Conservation (phyloP, 2,888 invertebrate species). For the Drosophila anomalipes region DNA sequence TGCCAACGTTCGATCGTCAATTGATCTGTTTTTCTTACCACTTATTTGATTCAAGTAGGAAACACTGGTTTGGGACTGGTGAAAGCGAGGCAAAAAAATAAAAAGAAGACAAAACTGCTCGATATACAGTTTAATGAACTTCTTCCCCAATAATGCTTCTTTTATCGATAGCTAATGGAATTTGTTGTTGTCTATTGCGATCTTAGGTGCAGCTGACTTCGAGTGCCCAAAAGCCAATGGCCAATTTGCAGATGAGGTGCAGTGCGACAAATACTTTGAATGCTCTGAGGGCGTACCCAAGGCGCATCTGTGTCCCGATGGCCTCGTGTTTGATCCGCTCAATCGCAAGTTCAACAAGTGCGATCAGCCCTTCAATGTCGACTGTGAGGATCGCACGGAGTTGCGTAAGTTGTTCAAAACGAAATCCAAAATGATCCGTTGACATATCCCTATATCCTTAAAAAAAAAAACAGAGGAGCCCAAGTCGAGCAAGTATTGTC, state of each 20-base stretch:
- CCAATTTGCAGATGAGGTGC: constrained; percentile 91
- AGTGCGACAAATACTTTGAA: constrained; percentile 95
- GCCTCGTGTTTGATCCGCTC: constrained; percentile 93
- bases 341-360: constrained; percentile 96
- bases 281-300: constrained; percentile 90
- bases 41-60: constrained; percentile 40
- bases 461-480: constrained; percentile 89
- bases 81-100: constrained; percentile 33
- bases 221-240: constrained; percentile 93
- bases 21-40: constrained; percentile 31
- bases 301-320: constrained; percentile 94
- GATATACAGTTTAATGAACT: constrained; percentile 59
- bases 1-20: constrained; percentile 38
- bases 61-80: constrained; percentile 14
- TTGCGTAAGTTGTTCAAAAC: constrained; percentile 89
- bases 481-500: constrained; percentile 89
- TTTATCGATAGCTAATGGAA: neutral
- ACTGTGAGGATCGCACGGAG: constrained; percentile 94
- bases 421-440: neutral
- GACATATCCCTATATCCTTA: neutral
- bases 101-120: neutral
- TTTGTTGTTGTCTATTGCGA: neutral
- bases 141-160: neutral
- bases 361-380: constrained; percentile 96
- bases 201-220: constrained; percentile 85